Base-by-base conservation (phyloP, 1,140 invertebrate genomes). In the Ostrea denselamellosa region DNA sequence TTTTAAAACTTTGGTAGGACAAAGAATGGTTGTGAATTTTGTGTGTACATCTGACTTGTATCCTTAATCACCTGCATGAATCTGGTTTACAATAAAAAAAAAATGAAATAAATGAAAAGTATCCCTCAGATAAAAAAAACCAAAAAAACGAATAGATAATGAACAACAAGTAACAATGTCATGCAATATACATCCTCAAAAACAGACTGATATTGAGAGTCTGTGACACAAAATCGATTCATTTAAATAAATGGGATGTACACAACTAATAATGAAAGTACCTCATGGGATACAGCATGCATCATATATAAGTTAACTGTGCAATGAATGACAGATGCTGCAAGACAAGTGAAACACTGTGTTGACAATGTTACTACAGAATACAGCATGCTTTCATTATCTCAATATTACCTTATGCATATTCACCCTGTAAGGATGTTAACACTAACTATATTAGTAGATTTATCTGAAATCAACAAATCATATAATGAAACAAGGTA, bases 391-490 rank as follows among this genome's bases (percentile, higher is more conserved):
- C 68, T 14, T 34, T 77, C 8, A 1, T 77, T 77, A 77, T 77
- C 68, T 12, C 7, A 8, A 77, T 28, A 77, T 77, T 77, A 77
- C 68, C 68, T 77, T 77, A 77, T 77, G 25, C 68, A 77, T 77
- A 25, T 77, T 77, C 68, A 34, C 68, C 68, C 68, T 77, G 22
- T 77, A 77, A 25, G 68, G 68, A 77, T 77, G 22, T 77, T 77
- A 28, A 28, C 28, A 9, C 25, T 77, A 77, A 77, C 3, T 77
- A 77, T 77, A 77, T 77, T 77, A 77, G 68, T 34, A 77, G 68
- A 77, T 77, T 62, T 77, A 77, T 77, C 68, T 77, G 68, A 77
- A 77, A 77, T 28, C 25, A 77, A 77, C 68, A 77, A 62, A 77
- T 77, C 7, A 77, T 77, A 28, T 28, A 34, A 28, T 34, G 68